Conservation (phyloP, 2,888 invertebrate genomes). For the Leucophenga montana region DNA sequence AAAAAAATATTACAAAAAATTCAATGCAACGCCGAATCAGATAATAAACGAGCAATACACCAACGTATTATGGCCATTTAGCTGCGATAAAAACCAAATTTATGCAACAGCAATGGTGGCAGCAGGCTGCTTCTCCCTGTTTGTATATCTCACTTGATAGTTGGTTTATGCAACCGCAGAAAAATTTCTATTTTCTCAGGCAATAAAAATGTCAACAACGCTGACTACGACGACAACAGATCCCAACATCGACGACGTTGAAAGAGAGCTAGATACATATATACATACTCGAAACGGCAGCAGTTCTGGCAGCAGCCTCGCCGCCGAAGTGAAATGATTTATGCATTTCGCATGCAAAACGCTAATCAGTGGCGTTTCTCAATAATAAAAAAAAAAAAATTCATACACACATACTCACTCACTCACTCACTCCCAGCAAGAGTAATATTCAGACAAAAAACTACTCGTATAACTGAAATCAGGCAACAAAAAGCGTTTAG, state of each 20-base stretch:
- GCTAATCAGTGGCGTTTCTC: conserved; percentile 57
- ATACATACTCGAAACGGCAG: background rate
- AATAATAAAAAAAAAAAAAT: conserved; percentile 41
- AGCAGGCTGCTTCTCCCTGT: background rate
- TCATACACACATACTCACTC: background rate
- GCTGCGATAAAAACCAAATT: conserved; percentile 57
- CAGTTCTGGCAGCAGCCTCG: conserved; percentile 4
- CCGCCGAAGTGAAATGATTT: conserved; percentile 48
- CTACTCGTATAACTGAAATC: background rate
- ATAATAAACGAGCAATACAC: conserved; percentile 14
- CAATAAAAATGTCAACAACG: conserved; percentile 64
- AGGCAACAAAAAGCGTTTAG: conserved; percentile 57
- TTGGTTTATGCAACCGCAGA: conserved; percentile 25
- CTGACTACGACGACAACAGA: conserved; percentile 26
- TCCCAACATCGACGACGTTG: background rate
- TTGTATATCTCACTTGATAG: background rate
- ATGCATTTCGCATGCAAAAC: conserved; percentile 63
- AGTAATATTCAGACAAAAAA: background rate
- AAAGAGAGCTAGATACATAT: background rate
- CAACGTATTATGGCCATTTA: conserved; percentile 56
- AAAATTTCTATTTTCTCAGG: conserved; percentile 63
- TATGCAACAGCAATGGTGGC: conserved; percentile 39
- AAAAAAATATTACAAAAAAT: background rate
- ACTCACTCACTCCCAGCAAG: background rate
- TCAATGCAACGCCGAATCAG: background rate